Evolutionary conservation across 2,888 invertebrate species (phyloP).

Genomic region (Mermis nigrescens): DNA sequence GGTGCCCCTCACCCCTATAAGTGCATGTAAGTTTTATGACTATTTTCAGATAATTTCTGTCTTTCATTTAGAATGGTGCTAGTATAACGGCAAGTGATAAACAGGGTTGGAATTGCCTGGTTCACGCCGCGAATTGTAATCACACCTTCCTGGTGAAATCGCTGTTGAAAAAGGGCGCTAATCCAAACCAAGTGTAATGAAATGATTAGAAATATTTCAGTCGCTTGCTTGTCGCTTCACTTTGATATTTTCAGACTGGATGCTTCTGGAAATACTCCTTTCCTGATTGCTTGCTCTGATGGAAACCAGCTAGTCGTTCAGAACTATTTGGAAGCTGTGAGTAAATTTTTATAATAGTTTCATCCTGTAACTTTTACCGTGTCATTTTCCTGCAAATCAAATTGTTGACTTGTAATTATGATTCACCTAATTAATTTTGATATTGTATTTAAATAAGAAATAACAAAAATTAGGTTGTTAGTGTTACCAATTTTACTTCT

Average conservation of each 20-base stretch:
- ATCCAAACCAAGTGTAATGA: conserved; percentile 27
- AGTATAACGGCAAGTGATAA: conserved; percentile 34
- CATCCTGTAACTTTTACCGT: no score
- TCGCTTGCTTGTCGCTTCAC: not conserved
- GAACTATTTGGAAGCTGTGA: conserved; percentile 17
- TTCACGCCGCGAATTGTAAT: conserved; percentile 24
- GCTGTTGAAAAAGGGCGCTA: conserved; percentile 30
- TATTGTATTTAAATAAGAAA: no score
- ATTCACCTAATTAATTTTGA: no score
- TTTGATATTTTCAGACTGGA: not conserved
- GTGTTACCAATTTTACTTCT: no score
- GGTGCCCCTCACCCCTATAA: no score
- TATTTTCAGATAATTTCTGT: not conserved
- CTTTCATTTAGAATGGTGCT: conserved; percentile 28
- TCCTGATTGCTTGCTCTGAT: conserved; percentile 12
- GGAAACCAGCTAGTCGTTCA: conserved; percentile 21
- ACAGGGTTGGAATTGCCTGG: conserved; percentile 30
- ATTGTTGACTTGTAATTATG: no score
- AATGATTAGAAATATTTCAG: not conserved
- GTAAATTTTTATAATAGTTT: no score
- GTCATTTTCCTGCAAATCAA: no score
- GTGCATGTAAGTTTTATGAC: no score
- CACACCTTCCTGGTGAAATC: conserved; percentile 14
- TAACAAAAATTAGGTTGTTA: no score
- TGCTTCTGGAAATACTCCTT: not conserved